phyloP scores from a whole-genome alignment of 2,888 invertebrate genomes.

The Aphelenchoides bicaudatus region DNA sequence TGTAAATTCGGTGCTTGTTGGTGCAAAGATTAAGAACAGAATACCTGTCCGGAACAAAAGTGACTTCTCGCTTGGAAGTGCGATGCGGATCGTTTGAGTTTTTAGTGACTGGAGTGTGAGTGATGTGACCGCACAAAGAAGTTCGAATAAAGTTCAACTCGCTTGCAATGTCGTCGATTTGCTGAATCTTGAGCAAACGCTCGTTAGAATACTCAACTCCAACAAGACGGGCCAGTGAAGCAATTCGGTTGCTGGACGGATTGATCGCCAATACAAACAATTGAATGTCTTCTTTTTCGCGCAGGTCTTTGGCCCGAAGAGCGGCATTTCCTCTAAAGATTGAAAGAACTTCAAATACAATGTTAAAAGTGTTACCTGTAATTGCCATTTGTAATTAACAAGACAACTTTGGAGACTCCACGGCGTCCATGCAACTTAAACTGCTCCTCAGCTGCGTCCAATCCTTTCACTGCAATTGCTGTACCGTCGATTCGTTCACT shows the following conservation, averaged over 20 bases:
- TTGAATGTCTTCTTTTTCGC: constrained; percentile 49
- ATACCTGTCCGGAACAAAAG: constrained; percentile 12
- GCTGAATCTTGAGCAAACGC: constrained; percentile 31
- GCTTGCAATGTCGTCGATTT: constrained; percentile 35
- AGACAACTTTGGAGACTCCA: constrained; percentile 48
- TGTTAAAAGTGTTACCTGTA: constrained; percentile 36
- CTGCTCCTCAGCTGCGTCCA: constrained; percentile 57
- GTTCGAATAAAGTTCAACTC: constrained; percentile 30
- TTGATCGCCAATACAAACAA: constrained; percentile 52
- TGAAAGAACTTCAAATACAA: background rate
- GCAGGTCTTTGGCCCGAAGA: constrained; percentile 49
- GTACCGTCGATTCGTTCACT: constrained; percentile 44
- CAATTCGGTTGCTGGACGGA: constrained; percentile 43
- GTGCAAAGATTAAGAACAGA: background rate
- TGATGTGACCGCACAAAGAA: constrained; percentile 38
- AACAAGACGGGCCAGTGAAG: constrained; percentile 46
- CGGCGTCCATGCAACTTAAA: constrained; percentile 55
- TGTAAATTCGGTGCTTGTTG: background rate
- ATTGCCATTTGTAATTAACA: constrained; percentile 56
- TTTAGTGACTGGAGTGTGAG: constrained; percentile 20
- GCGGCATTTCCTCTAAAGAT: constrained; percentile 55
- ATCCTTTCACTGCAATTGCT: constrained; percentile 55
- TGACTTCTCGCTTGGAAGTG: constrained; percentile 33
- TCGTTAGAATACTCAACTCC: constrained; percentile 39
- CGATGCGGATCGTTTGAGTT: constrained; percentile 25